Base-by-base conservation (phyloP, 2,113 vertebrate species). In the Mesoclemmys tuberculata region DNA sequence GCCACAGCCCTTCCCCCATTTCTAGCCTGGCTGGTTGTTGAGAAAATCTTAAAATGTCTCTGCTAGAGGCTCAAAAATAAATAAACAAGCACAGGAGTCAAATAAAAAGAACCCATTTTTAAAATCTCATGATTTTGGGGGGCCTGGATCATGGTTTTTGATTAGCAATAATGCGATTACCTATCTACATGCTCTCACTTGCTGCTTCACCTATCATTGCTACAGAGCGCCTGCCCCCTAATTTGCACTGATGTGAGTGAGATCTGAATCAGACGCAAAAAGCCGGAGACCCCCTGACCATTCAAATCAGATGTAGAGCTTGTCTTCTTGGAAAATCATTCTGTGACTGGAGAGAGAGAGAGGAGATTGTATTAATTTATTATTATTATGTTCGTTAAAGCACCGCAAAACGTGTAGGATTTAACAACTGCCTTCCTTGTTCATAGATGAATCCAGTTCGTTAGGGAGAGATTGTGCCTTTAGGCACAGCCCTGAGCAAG, bases 231-330 rank as follows among this genome's bases (percentile, higher is more conserved):
- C 74, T 38, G 41, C 49, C 9, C 13, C 29, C 5, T 52, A 14
- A 2, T 10, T 0, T 1, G 0, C 10, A 1, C 41, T 19, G 21
- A 21, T 77, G 29, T 64, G 3, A 11, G 13, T 38, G 64, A 44
- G 38, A 91, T 44, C 24, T 88, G 51, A 52, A 52, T 52, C 13
- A 52, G 51, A 52, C 18, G 14, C 51, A 52, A 16, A 52, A 52
- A 5, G 14, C 51, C 51, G 18, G 51, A 46, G 51, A 11, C 16
- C 51, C 51, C 51, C 51, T 18, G 84, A 6, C 9, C 22, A n/a
- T 18, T 58, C 14, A 41, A 75, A 48, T 12, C 12, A 13, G 51
- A 52, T 13, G 51, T 82, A 75, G 78, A 92, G 16, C 12, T 29
- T 81, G 77, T 64, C 31, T 68, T 35, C n/a, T 81, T 84, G 79